Conservation (phyloP, 2,888 invertebrate species). For the Cylloceria caligata region DNA sequence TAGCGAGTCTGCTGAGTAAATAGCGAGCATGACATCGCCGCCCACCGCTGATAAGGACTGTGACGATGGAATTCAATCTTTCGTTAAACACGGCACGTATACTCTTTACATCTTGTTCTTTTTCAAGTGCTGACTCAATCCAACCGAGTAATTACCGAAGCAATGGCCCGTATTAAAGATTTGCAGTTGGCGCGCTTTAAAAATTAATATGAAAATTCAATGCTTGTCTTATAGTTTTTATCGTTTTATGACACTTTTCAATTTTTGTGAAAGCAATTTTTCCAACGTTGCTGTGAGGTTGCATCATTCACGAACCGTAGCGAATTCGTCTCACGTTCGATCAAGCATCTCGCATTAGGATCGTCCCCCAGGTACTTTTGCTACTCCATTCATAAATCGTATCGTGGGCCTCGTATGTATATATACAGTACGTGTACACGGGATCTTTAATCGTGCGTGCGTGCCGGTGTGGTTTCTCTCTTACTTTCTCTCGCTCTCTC, state of each 20-base stretch:
- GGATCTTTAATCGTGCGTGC: constrained; percentile 45
- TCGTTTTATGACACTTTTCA: no score
- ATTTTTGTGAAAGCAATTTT: no score
- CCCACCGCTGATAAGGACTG: constrained; percentile 63
- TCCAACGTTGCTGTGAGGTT: no score
- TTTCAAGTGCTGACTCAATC: not conserved
- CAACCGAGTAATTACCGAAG: not conserved
- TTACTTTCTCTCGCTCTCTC: no score
- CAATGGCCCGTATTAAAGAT: not conserved
- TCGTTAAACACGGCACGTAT: constrained; percentile 41
- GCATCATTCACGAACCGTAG: no score
- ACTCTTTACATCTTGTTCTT: not conserved
- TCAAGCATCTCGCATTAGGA: constrained; percentile 35
- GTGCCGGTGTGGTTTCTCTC: not conserved
- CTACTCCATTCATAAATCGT: constrained; percentile 54
- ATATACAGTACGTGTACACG: constrained; percentile 5
- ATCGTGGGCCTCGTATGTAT: constrained; percentile 10
- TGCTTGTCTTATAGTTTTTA: no score
- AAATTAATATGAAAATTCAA: no score
- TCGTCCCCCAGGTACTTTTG: constrained; percentile 23
- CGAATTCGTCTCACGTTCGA: constrained; percentile 17
- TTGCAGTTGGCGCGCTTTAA: no score
- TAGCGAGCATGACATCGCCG: constrained; percentile 56
- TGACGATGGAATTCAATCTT: constrained; percentile 56
- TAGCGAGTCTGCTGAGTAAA: constrained; percentile 48